Percentiles rank a stretch among this genome's conserved stretches.
Conservation (phyloP, 2,113 vertebrate genomes). For the Melanerpes formicivorus region DNA sequence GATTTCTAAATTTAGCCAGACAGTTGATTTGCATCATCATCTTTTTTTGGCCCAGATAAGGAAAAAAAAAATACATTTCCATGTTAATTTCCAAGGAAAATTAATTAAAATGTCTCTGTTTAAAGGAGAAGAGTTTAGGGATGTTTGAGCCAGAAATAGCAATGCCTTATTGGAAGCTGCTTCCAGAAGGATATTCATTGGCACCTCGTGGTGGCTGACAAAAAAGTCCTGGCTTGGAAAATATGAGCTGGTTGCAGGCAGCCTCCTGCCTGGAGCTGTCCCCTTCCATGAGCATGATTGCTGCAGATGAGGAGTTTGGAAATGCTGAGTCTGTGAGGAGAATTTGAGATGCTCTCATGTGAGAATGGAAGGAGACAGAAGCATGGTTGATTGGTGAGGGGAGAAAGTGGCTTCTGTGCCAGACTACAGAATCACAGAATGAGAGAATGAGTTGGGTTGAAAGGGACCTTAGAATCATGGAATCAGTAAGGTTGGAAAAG, state of each 20-base stretch:
- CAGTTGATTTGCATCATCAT: background rate
- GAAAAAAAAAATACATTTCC: constrained; percentile 35
- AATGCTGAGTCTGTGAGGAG: no score
- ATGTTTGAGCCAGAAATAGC: constrained; percentile 39
- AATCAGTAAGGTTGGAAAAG: no score
- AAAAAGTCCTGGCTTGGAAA: background rate
- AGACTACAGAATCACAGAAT: no score
- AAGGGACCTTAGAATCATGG: no score
- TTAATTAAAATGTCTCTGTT: constrained; percentile 10
- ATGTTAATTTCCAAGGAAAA: constrained; percentile 31
- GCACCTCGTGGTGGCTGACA: background rate
- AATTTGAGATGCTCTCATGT: no score
- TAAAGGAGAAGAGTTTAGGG: constrained; percentile 10
- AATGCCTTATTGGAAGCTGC: background rate
- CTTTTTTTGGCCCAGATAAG: constrained; percentile 38
- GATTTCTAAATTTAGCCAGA: constrained; percentile 52
- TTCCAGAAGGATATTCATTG: background rate
- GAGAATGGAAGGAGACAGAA: background rate
- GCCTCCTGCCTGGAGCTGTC: background rate
- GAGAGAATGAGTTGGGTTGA: no score
- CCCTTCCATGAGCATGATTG: accelerated
- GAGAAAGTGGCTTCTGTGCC: background rate
- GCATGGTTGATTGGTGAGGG: background rate
- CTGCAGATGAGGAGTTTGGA: background rate
- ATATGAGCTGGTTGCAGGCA: accelerated